Base-by-base conservation (phyloP, 2,888 invertebrate species). In the Lingula anatina region DNA sequence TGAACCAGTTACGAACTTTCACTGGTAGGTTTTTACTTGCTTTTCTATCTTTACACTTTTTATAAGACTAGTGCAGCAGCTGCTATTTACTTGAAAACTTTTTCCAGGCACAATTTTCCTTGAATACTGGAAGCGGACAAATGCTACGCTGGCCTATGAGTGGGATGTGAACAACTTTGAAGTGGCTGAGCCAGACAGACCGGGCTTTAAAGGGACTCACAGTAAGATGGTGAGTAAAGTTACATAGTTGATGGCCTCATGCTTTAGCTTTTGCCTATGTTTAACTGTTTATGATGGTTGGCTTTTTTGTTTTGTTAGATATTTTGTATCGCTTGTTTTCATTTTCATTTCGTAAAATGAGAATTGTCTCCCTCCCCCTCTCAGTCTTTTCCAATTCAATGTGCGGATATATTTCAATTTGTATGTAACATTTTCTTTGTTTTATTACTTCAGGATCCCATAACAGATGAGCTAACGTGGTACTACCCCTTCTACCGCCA, bases 141-240 rank as follows among this genome's bases (percentile, higher is more conserved):
- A 71, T 44, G 60, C 71, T 21, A 66, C 67, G 1, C 56, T 79
- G 24, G 76, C 79, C 1, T 78, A 78, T 54, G 68, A 77, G 51
- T 80, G 80, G 80, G 76, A 79, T 51, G 78, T 78, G 2, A 74
- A 78, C 44, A 70, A 73, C 50, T 78, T 75, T 59, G 77, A 78
- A 47, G 65, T 68, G 5, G 68, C 69, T 24, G 79, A 80, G 50
- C 77, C 77, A 2, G 79, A 80, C 57, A 58, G 79, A 50, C 79
- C 80, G 5, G 59, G 70, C 47, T 74, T 70, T 50, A 62, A 60
- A 53, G 72, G 70, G 26, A 66, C 65, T 2, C 59, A 58, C 53
- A 48, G 53, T 2, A 65, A 61, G 54, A 46, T 47, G 21, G 62
- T 62, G 47, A 46, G 59, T 47, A 26, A n/a, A n/a, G n/a, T n/a